Conservation (phyloP, 1,140 invertebrate species). For the Chlorops oryzae region DNA sequence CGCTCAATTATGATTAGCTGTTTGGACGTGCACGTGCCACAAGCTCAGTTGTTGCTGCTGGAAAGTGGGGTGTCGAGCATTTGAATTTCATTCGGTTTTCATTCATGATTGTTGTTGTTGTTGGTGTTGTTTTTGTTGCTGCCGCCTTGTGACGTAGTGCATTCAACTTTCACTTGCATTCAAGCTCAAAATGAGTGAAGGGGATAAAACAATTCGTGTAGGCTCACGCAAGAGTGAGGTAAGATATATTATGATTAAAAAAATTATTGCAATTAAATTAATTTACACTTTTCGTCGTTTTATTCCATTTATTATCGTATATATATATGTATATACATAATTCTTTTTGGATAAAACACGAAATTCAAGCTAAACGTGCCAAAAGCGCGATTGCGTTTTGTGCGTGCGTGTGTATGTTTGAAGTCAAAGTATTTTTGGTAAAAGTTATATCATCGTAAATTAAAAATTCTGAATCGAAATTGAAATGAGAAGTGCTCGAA, state of each 20-base stretch:
- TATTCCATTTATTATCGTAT: neutral
- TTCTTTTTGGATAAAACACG: conserved; percentile 7
- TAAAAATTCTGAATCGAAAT: neutral
- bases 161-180: neutral
- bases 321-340: conserved; percentile 10
- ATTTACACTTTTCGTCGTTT: conserved; percentile 6
- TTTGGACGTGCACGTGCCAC: too few relatives aligned
- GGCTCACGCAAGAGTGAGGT: conserved; percentile 65
- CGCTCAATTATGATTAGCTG: too few relatives aligned
- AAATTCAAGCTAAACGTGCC: conserved; percentile 22
- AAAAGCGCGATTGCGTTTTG: conserved; percentile 22
- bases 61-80: too few relatives aligned
- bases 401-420: conserved; percentile 14
- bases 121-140: too few relatives aligned
- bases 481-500: conserved; percentile 10
- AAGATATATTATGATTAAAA: conserved; percentile 24
- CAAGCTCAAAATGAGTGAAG: neutral
- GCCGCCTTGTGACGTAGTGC: too few relatives aligned
- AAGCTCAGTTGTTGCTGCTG: too few relatives aligned
- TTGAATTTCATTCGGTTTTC: too few relatives aligned
- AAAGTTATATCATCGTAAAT: conserved; percentile 31
- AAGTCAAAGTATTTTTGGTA: conserved; percentile 19
- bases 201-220: conserved; percentile 52
- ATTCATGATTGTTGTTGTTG: too few relatives aligned
- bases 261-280: neutral